Base-by-base conservation (phyloP, 2,797 vertebrate genomes). In the Neomorphus geoffroyi region DNA sequence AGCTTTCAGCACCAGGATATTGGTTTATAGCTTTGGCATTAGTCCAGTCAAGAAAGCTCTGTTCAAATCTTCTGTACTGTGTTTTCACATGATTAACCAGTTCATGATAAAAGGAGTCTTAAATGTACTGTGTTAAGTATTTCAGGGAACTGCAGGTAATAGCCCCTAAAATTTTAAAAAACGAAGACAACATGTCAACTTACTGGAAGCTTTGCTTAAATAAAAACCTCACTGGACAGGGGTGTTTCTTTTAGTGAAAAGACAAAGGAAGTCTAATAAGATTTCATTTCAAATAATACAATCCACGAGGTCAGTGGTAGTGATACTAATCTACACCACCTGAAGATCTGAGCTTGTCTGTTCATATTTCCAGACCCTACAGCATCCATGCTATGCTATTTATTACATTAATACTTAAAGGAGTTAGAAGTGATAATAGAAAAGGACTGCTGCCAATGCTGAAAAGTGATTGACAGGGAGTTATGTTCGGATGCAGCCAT, bases 11-110 rank as follows among this genome's bases (percentile, higher is more conserved):
- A 90, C 70, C 33, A 66, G 91, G 88, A 46, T 53, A 86, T 3
- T 82, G 45, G 45, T 90, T 95, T 91, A 84, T 77, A 78, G 62
- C 53, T 92, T 88, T 96, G 90, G 82, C 80, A 70, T 86, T 53
- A 64, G 45, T 80, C 80, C 66, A 93, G 64, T 67, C 53, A 88
- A 66, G 71, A 75, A 83, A 92, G 58, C 46, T 92, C 66, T 86
- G 26, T n/a, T 93, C 43, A 37, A 69, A 33, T 50, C 35, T 77
- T 91, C 65, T 82, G 32, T 62, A 56, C 60, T 12, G 14, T 67
- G 9, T 67, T 93, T 69, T 92, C 73, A 73, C 18, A 21, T 43
- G 27, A 50, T 80, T 90, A 88, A 93, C 58, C 37, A 60, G 54
- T 77, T 90, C 45, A n/a, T 53, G 45, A 43, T 73, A 67, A 90